Evolutionary conservation across 2,888 invertebrate species (phyloP).

Genomic region (Reticulitermes lucifugus): DNA sequence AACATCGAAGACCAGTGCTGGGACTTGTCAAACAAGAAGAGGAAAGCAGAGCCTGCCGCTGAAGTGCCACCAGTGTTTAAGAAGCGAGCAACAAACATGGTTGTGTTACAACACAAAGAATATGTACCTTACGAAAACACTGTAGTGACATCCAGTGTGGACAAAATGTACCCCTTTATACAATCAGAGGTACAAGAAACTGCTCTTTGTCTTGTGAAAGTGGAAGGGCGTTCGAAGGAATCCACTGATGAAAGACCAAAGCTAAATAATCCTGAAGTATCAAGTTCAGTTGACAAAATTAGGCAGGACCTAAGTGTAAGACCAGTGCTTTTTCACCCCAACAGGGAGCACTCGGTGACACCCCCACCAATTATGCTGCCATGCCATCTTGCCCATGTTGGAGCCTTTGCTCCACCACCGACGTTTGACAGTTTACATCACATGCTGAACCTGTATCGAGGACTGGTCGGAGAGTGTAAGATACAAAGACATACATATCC

Average conservation of each 20-base stretch:
- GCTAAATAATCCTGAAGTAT: slow-evolving; percentile 20
- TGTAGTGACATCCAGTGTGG: slow-evolving; percentile 48
- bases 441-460: slow-evolving; percentile 43
- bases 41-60: slow-evolving; percentile 38
- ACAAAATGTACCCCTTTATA: slow-evolving; percentile 37
- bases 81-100: slow-evolving; percentile 26
- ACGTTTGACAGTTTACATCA: slow-evolving; percentile 23
- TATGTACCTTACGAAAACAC: background rate
- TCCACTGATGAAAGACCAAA: background rate
- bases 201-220: slow-evolving; percentile 64
- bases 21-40: slow-evolving; percentile 57
- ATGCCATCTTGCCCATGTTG: slow-evolving; percentile 1
- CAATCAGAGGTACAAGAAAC: slow-evolving; percentile 59
- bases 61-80: slow-evolving; percentile 36
- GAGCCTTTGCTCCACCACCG: slow-evolving; percentile 1
- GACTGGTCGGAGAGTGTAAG: slow-evolving; percentile 37
- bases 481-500: slow-evolving; percentile 46
- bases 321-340: background rate
- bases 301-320: slow-evolving; percentile 1
- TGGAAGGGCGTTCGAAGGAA: slow-evolving; percentile 56
- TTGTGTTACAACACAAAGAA: slow-evolving; percentile 22
- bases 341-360: background rate
- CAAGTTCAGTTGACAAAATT: slow-evolving; percentile 26
- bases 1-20: slow-evolving; percentile 53
- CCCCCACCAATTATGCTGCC: slow-evolving; percentile 8